phyloP scores from a whole-genome alignment of 2,113 vertebrate genomes.

The Octodon degus region DNA sequence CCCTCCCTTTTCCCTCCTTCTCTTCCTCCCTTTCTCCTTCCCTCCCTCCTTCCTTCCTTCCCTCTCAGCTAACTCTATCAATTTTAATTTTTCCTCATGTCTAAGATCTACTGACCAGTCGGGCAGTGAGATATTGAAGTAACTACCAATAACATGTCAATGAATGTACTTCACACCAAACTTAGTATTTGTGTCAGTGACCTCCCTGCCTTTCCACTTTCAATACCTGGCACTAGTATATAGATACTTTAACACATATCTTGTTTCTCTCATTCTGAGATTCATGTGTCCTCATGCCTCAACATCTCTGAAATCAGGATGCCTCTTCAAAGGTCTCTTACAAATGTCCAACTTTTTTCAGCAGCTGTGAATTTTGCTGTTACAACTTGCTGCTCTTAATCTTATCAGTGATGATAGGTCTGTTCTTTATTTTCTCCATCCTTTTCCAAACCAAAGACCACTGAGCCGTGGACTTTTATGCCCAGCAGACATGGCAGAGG shows the following conservation, averaged over 20 bases:
- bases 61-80: background rate
- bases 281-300: background rate
- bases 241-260: background rate
- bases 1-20: accelerated
- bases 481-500: background rate
- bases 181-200: background rate
- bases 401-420: background rate
- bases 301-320: slow-evolving; percentile 3
- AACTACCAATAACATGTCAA: background rate
- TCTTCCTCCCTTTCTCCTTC: background rate
- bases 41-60: background rate
- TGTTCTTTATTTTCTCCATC: background rate
- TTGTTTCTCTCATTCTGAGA: background rate
- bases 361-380: background rate
- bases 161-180: background rate
- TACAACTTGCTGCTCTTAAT: background rate
- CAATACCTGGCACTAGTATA: background rate
- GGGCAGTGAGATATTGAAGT: background rate
- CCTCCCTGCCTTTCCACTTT: background rate
- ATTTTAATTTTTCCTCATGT: background rate
- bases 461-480: background rate
- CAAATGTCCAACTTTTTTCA: background rate
- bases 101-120: background rate
- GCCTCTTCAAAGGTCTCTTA: background rate
- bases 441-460: background rate